A percentile compares a stretch with the other conserved stretches of the same genome.
Evolutionary conservation across 2,888 invertebrate genomes (phyloP).

Genomic region (Brassicogethes aeneus): DNA sequence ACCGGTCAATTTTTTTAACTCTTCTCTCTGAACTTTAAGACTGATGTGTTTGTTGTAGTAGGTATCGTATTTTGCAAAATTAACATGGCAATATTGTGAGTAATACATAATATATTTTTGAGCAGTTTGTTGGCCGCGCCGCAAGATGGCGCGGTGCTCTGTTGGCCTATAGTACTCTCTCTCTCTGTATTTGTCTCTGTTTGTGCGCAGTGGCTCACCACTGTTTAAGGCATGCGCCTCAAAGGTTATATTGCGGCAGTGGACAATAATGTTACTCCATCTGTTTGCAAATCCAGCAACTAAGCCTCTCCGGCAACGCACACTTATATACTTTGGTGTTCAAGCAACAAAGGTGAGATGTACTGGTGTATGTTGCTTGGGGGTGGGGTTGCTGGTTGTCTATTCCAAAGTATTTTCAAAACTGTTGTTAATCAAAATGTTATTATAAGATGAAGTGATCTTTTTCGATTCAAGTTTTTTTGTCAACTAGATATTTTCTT

Average conservation of each 20-base stretch:
- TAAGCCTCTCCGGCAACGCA: no score
- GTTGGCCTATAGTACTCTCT: constrained; percentile 23
- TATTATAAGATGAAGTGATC: constrained; percentile 21
- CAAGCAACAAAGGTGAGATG: no score
- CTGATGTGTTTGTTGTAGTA: constrained; percentile 33
- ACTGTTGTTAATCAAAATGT: constrained; percentile 40
- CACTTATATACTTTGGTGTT: no score
- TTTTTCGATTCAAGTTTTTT: constrained; percentile 32
- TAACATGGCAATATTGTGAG: constrained; percentile 35
- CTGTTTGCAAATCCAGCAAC: constrained; percentile 40
- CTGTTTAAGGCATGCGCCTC: constrained; percentile 26
- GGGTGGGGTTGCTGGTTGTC: no score
- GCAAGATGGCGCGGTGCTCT: no score
- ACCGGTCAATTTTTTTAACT: no score
- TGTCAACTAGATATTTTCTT: constrained; percentile 34
- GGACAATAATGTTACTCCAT: constrained; percentile 39
- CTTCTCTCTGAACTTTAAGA: constrained; percentile 38
- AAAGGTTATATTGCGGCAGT: constrained; percentile 36
- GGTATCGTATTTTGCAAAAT: constrained; percentile 32
- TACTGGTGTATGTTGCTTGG: no score
- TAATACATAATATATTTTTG: constrained; percentile 37
- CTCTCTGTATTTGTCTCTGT: constrained; percentile 12
- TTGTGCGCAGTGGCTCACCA: constrained; percentile 30
- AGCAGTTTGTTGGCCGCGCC: constrained; percentile 22
- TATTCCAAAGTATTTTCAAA: constrained; percentile 36